Conservation (phyloP, 2,797 vertebrate genomes). For the Propithecus perrieri region DNA sequence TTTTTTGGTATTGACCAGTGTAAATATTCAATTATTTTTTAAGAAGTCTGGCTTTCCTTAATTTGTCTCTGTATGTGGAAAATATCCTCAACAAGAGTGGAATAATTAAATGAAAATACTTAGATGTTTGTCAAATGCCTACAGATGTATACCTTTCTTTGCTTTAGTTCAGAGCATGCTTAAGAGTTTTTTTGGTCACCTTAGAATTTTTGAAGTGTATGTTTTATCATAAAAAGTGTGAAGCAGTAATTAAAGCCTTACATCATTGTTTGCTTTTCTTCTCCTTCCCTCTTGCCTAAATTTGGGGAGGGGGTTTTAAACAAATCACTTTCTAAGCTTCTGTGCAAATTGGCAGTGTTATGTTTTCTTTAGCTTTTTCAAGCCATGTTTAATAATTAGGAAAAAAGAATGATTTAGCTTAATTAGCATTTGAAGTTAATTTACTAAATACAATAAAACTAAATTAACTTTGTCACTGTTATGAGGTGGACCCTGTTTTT, state of each 20-base stretch:
- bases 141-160: background rate
- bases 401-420: background rate
- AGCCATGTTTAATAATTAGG: background rate
- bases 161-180: background rate
- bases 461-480: background rate
- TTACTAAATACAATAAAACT: background rate
- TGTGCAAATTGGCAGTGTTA: background rate
- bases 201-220: background rate
- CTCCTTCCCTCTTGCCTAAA: background rate
- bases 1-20: background rate
- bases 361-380: background rate
- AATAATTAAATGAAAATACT: background rate
- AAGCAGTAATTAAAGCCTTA: constrained; percentile 34
- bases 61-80: background rate
- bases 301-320: background rate
- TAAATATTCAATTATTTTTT: background rate
- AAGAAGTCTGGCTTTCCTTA: background rate
- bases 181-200: background rate
- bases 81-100: background rate
- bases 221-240: background rate
- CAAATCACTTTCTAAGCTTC: background rate
- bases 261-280: constrained; percentile 2
- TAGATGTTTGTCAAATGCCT: background rate
- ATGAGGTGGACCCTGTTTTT: background rate
- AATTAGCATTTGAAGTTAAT: background rate